These are phyloP conservation scores for Eleutherodactylus coqui DNA, from an alignment of 2,797 vertebrate genomes.

Conservation along the genomic window DNA sequence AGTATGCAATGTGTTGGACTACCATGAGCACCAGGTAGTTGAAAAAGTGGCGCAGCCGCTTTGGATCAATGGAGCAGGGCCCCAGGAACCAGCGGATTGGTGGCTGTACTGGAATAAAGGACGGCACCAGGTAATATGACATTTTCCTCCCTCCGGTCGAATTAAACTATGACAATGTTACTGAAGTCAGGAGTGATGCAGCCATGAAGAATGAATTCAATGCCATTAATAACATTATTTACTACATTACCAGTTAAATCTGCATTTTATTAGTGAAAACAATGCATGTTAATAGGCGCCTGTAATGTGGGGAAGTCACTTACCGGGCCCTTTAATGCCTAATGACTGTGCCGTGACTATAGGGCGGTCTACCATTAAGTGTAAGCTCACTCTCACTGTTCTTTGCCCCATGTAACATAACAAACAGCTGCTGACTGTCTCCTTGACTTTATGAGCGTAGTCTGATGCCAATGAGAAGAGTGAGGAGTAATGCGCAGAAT, in stretches of 20 bases:
- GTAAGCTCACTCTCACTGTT: neutral
- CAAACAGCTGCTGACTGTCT: neutral
- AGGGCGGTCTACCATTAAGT: neutral
- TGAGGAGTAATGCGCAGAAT: neutral
- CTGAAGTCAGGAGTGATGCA: neutral
- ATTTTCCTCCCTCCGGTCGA: too few relatives aligned
- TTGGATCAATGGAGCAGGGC: too few relatives aligned
- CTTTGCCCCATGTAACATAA: neutral
- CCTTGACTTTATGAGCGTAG: neutral
- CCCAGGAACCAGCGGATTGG: too few relatives aligned
- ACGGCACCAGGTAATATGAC: too few relatives aligned
- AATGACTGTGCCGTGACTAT: neutral
- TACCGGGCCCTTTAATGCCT: neutral
- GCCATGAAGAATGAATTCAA: neutral
- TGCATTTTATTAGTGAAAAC: neutral
- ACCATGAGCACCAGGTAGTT: too few relatives aligned
- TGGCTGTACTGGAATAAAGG: too few relatives aligned
- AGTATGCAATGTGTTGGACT: too few relatives aligned
- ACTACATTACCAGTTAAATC: neutral
- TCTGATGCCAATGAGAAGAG: neutral
- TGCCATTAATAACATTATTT: neutral
- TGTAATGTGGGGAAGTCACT: neutral
- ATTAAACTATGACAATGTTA: neutral
- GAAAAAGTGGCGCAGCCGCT: too few relatives aligned
- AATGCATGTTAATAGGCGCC: neutral